Conservation (phyloP, 2,797 vertebrate species). For the Synaphobranchus kaupii region DNA sequence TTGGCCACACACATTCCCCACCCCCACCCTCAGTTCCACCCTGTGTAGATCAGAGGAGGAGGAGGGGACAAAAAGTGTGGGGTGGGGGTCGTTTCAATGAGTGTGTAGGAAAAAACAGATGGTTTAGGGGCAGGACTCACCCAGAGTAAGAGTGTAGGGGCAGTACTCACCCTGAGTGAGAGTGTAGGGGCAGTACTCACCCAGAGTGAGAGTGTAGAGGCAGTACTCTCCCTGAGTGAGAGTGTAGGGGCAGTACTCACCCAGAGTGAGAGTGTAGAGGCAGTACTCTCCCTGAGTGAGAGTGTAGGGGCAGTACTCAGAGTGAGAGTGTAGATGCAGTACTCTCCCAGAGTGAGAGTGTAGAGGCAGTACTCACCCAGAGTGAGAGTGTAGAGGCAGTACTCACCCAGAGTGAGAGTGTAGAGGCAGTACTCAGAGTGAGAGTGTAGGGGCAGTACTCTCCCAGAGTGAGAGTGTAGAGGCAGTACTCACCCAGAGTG, state of each 20-base stretch:
- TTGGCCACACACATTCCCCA: background rate
- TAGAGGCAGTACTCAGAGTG: no score
- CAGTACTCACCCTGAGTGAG: no score
- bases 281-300: slow-evolving; percentile 41
- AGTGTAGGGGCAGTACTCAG: slow-evolving; percentile 60
- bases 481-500: background rate
- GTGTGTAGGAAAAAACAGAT: background rate
- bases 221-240: background rate
- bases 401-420: background rate
- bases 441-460: background rate
- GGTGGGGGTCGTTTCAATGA: background rate
- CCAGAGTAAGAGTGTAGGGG: background rate
- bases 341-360: background rate
- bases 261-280: slow-evolving; percentile 80
- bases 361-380: background rate
- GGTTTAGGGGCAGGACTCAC: background rate
- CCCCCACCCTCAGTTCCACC: background rate
- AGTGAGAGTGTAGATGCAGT: no score
- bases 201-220: background rate
- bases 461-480: background rate
- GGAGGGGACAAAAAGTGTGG: background rate
- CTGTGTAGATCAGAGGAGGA: background rate
- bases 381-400: slow-evolving; percentile 23
- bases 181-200: background rate
- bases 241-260: slow-evolving; percentile 62